phyloP scores from a whole-genome alignment of 2,797 vertebrate species.

The Acropternis orthonyx region DNA sequence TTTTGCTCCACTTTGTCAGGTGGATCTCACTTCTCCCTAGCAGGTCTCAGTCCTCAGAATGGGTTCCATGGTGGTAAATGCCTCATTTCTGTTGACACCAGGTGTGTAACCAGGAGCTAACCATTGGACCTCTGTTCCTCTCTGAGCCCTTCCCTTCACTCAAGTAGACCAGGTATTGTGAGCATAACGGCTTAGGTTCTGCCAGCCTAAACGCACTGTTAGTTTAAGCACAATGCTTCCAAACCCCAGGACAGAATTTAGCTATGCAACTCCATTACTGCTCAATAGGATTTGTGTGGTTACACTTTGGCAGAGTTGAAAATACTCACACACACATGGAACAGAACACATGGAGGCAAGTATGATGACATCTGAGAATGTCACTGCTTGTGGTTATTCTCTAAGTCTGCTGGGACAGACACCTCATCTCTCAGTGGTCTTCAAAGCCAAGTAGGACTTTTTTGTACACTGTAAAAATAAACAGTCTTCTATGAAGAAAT shows the following conservation, averaged over 20 bases:
- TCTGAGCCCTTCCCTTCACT: not conserved
- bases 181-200: not conserved
- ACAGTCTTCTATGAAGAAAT: not conserved
- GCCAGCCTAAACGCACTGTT: not conserved
- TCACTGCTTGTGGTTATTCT: not conserved
- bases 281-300: not conserved
- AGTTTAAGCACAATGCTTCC: not conserved
- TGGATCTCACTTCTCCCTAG: not conserved
- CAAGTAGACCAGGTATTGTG: not conserved
- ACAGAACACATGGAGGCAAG: not conserved
- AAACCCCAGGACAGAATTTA: not conserved
- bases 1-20: not conserved
- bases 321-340: not conserved
- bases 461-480: conserved; percentile 18
- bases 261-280: not conserved
- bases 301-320: not conserved
- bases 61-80: not conserved
- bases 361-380: not conserved
- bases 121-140: not conserved
- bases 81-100: not conserved
- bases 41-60: not conserved
- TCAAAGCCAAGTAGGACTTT: conserved; percentile 17
- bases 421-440: not conserved
- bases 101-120: not conserved
- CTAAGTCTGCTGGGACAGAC: not conserved